Evolutionary conservation across 2,888 invertebrate genomes (phyloP).

Genomic region (Lysandra bellargus): DNA sequence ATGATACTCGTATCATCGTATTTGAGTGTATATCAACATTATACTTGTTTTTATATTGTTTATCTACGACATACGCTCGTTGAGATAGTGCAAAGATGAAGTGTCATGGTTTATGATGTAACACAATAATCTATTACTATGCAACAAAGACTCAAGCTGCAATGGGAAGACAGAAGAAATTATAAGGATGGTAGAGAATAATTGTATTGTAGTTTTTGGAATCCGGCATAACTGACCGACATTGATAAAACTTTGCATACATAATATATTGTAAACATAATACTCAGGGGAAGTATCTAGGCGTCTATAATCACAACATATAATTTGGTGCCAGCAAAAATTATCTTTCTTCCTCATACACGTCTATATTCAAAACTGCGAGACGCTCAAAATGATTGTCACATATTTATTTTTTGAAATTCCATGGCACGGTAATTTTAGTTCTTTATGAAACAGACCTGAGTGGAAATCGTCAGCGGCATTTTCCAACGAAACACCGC

Average conservation of each 20-base stretch:
- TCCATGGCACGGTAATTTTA: no score
- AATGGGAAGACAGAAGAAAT: neutral
- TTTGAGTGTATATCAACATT: neutral
- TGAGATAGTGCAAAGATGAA: neutral
- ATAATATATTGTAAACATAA: no score
- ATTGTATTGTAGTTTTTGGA: neutral
- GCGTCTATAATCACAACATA: no score
- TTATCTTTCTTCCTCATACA: no score
- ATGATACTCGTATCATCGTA: neutral
- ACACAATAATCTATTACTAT: neutral
- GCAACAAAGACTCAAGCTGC: neutral
- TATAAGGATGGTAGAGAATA: neutral
- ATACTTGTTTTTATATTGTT: neutral
- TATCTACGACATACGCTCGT: neutral
- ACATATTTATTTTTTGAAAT: no score
- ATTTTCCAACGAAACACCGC: slow-evolving; percentile 2
- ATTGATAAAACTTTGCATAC: no score
- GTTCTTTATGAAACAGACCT: neutral
- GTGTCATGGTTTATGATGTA: slow-evolving; percentile 10
- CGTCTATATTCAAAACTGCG: no score
- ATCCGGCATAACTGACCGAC: no score
- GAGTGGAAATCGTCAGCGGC: neutral
- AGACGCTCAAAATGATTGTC: no score
- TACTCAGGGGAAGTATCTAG: no score
- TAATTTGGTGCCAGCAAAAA: no score